These are phyloP conservation scores for Mamestra configurata DNA, from an alignment of 1,140 invertebrate species.

Conservation along the genomic window DNA sequence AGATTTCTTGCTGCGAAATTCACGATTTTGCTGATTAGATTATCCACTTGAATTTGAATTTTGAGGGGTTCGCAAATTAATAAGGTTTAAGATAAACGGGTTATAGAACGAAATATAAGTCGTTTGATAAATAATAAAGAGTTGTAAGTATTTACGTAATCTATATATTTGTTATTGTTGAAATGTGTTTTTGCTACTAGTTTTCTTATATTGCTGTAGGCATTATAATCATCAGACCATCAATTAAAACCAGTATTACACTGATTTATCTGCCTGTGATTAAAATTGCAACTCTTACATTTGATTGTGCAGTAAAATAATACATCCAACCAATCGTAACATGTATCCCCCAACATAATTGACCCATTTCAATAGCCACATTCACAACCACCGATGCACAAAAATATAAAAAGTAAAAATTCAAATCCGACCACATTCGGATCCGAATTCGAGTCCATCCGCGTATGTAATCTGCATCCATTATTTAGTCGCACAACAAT, in stretches of 20 bases:
- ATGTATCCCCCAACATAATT: conserved; percentile 11
- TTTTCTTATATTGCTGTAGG: too few relatives aligned
- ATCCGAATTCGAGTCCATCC: conserved; percentile 27
- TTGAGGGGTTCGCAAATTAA: conserved; percentile 50
- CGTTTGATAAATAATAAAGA: conserved; percentile 34
- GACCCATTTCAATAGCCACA: conserved; percentile 24
- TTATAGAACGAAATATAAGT: conserved; percentile 32
- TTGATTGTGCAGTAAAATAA: background rate
- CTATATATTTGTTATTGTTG: conserved; percentile 1
- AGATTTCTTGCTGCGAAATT: conserved; percentile 52
- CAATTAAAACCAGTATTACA: too few relatives aligned
- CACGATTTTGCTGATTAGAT: conserved; percentile 60
- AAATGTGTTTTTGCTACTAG: too few relatives aligned
- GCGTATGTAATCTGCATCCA: conserved; percentile 47
- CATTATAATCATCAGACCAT: too few relatives aligned
- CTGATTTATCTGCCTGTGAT: background rate
- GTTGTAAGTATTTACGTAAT: conserved; percentile 6
- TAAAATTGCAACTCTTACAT: background rate
- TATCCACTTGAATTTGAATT: conserved; percentile 57
- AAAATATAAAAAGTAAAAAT: conserved; percentile 49
- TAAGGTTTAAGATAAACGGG: conserved; percentile 43
- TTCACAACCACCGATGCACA: background rate
- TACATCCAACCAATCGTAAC: background rate
- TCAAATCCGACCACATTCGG: conserved; percentile 42
- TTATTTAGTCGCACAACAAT: conserved; percentile 49